Conservation (phyloP, 1,140 invertebrate genomes). For the Medauroidea extradentata region DNA sequence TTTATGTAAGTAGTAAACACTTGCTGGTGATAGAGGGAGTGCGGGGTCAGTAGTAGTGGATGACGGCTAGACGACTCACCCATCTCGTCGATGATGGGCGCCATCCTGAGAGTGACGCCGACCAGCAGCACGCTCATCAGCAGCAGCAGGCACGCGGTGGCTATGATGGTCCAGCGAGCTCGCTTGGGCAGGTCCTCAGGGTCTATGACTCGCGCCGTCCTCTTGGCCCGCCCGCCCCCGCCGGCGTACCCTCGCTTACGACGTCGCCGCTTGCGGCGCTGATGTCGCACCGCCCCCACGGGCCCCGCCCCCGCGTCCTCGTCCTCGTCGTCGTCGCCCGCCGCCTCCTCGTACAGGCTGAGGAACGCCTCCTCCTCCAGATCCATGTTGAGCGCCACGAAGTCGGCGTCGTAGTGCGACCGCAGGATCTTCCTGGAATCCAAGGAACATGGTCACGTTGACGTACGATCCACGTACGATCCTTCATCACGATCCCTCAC, state of each 20-base stretch:
- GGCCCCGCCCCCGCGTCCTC: neutral
- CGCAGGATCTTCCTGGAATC: slow-evolving; percentile 8
- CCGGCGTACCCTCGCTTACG: slow-evolving; percentile 36
- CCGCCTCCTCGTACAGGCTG: neutral
- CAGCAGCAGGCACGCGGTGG: slow-evolving; percentile 77
- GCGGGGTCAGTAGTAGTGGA: too few relatives aligned
- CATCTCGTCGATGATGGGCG: slow-evolving; percentile 88
- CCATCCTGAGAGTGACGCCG: slow-evolving; percentile 83
- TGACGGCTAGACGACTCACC: too few relatives aligned
- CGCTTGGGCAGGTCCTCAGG: slow-evolving; percentile 73
- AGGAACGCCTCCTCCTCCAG: slow-evolving; percentile 1
- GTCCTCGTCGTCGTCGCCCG: slow-evolving; percentile 7
- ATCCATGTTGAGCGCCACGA: slow-evolving; percentile 9
- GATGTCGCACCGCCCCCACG: slow-evolving; percentile 33
- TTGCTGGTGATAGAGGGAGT: too few relatives aligned
- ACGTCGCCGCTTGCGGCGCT: slow-evolving; percentile 41
- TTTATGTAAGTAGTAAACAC: too few relatives aligned
- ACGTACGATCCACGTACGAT: too few relatives aligned
- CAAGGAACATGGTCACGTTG: too few relatives aligned
- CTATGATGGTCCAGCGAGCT: slow-evolving; percentile 83
- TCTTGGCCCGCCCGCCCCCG: slow-evolving; percentile 22
- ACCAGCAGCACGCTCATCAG: slow-evolving; percentile 82
- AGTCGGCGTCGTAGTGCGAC: slow-evolving; percentile 1
- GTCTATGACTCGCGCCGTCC: slow-evolving; percentile 48
- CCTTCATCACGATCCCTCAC: too few relatives aligned